Evolutionary conservation across 2,888 invertebrate species (phyloP).

Genomic region (Lapara coniferarum): DNA sequence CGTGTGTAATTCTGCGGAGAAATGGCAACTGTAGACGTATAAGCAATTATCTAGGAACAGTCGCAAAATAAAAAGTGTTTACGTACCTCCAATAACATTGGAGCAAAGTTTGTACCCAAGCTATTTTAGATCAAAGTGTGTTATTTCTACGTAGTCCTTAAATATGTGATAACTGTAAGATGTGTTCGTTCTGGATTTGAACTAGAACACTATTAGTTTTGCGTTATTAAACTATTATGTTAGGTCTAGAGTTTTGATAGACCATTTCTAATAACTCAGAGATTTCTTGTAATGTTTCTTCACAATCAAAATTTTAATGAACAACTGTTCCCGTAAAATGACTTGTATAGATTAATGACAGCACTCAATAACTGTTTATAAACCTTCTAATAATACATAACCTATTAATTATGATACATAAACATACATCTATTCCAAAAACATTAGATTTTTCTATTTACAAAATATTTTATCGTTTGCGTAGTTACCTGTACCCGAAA

Average conservation of each 20-base stretch:
- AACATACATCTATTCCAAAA: not conserved
- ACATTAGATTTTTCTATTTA: not conserved
- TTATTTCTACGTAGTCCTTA: constrained; percentile 12
- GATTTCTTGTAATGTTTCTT: too few relatives aligned
- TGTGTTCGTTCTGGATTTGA: not conserved
- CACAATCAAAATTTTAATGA: too few relatives aligned
- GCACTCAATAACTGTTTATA: too few relatives aligned
- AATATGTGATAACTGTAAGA: constrained; percentile 11
- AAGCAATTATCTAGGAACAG: constrained; percentile 18
- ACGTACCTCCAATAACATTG: constrained; percentile 8
- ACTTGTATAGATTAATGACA: too few relatives aligned
- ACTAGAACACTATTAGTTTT: not conserved
- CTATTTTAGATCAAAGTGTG: constrained; percentile 3
- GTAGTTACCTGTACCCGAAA: constrained; percentile 27
- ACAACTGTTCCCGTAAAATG: too few relatives aligned
- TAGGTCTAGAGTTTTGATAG: too few relatives aligned
- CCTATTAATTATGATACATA: too few relatives aligned
- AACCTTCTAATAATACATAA: not conserved
- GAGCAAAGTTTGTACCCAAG: not conserved
- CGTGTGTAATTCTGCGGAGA: not conserved
- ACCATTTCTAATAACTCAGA: too few relatives aligned
- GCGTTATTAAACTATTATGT: too few relatives aligned
- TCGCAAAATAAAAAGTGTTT: constrained; percentile 18
- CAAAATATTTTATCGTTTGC: not conserved
- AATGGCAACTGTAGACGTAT: constrained; percentile 4